Conservation (phyloP, 2,888 invertebrate genomes). For the Endotricha flammealis region DNA sequence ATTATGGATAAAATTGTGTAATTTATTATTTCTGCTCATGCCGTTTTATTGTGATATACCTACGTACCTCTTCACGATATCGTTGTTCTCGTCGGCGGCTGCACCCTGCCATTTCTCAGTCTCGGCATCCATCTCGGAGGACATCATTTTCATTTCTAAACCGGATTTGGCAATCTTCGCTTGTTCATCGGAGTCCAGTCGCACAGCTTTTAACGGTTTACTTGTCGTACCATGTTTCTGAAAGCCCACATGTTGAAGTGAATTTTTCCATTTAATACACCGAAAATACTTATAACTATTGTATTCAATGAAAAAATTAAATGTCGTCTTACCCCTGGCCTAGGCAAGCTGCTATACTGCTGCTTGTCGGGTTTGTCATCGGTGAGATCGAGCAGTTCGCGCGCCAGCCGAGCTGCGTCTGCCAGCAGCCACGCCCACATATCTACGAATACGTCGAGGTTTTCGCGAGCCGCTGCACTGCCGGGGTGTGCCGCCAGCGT, state of each 20-base stretch:
- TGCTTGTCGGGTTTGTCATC: slow-evolving; percentile 75
- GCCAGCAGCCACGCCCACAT: slow-evolving; percentile 97
- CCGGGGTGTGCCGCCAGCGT: slow-evolving; percentile 94
- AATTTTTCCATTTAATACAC: too few species aligned
- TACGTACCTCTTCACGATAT: slow-evolving; percentile 85
- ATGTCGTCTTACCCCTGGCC: slow-evolving; percentile 95
- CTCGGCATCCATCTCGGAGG: slow-evolving; percentile 97
- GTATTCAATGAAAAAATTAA: too few species aligned
- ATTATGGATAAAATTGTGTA: slow-evolving; percentile 4
- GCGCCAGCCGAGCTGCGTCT: slow-evolving; percentile 93
- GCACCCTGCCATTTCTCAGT: slow-evolving; percentile 96
- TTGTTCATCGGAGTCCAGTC: slow-evolving; percentile 95
- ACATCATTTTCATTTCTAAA: slow-evolving; percentile 96
- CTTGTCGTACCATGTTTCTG: slow-evolving; percentile 98
- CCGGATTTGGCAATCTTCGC: slow-evolving; percentile 98
- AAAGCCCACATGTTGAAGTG: too few species aligned
- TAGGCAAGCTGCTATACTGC: slow-evolving; percentile 93
- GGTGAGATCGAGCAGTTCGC: slow-evolving; percentile 91
- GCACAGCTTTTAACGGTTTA: slow-evolving; percentile 93
- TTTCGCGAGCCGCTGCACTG: slow-evolving; percentile 97
- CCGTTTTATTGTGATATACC: too few species aligned
- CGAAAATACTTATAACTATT: too few species aligned
- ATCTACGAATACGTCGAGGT: slow-evolving; percentile 95
- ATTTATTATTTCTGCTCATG: not conserved
- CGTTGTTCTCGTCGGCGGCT: slow-evolving; percentile 85